Evolutionary conservation across 2,888 invertebrate species (phyloP).

Genomic region (Aphodius granarius): DNA sequence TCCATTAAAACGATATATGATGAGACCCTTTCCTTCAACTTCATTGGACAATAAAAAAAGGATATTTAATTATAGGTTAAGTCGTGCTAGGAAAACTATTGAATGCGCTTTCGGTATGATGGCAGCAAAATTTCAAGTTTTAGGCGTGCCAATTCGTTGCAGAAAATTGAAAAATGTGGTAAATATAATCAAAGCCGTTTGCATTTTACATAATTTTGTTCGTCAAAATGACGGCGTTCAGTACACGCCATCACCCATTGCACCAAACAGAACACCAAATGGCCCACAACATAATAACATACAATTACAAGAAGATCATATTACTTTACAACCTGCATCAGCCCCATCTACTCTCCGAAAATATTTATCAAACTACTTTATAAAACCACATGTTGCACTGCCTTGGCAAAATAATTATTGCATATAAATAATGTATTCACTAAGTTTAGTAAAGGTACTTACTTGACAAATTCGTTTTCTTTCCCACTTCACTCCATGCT

Average conservation of each 20-base stretch:
- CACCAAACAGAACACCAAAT: conserved; percentile 7
- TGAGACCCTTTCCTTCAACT: conserved; percentile 9
- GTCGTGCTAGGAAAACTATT: conserved; percentile 21
- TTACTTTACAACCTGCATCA: conserved; percentile 18
- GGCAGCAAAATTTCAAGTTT: conserved; percentile 26
- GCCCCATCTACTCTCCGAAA: conserved; percentile 21
- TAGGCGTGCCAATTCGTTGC: conserved; percentile 17
- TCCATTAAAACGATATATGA: conserved; percentile 14
- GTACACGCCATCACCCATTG: conserved; percentile 5
- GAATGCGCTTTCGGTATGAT: conserved; percentile 29
- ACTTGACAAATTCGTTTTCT: neutral
- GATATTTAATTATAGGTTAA: conserved; percentile 9
- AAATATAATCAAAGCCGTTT: conserved; percentile 22
- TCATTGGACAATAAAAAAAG: conserved; percentile 9
- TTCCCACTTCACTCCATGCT: neutral
- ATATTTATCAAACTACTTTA: conserved; percentile 30
- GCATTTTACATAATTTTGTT: conserved; percentile 21
- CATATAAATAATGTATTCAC: too few relatives aligned
- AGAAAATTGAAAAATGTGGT: conserved; percentile 8
- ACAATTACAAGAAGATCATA: neutral
- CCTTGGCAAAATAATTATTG: conserved; percentile 32
- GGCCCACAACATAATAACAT: neutral
- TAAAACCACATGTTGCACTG: conserved; percentile 25
- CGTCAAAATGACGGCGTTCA: conserved; percentile 20
- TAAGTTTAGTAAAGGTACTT: too few relatives aligned